Base-by-base conservation (phyloP, 2,888 invertebrate species). In the Pyrrhia umbra region DNA sequence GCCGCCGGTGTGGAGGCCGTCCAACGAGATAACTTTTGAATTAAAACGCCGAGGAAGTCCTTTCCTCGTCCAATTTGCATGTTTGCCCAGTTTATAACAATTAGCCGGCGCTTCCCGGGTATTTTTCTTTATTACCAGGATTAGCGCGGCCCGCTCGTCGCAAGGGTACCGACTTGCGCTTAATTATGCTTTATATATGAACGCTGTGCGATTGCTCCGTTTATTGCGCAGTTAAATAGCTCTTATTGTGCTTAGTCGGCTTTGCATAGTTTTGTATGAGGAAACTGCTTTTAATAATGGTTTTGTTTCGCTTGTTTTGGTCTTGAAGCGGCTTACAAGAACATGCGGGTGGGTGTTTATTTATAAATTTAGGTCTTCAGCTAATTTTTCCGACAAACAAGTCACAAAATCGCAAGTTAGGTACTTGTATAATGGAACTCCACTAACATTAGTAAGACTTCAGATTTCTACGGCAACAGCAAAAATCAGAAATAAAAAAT, bases 71-170 rank as follows among this genome's bases (percentile, higher is more conserved):
- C 89, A 87, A 92, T 94, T 92, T 92, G 92, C 93, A 93, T 94
- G 90, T 91, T 90, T 89, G 87, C 87, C 83, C 92, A 89, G 90
- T 93, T 93, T 91, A 92, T 93, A 92, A 92, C 91, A 93, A 93
- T 93, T 93, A 93, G 90, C 87, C 86, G 84, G 68, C 85, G 87
- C 83, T 86, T 86, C 84, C 88, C 88, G 91, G 89, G 86, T 90
- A 92, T 93, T 92, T 93, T 94, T 93, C 93, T 93, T 93, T 92
- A 93, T 94, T 93, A 92, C 87, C 86, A 86, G 90, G 91, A 91
- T 92, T 93, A 91, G 85, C 81, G 79, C 68, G 80, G 72, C 61
- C 68, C 75, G 71, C 68, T 43, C 64, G 70, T 68, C 79, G 70
- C 72, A 39, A 57, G 72, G 80, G 77, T 75, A 61, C 69, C 55